Percentiles rank a stretch among this genome's conserved stretches.
Conservation (phyloP, 35 echinoderm and acorn worm genomes). For the Nesometra sesokonis region DNA sequence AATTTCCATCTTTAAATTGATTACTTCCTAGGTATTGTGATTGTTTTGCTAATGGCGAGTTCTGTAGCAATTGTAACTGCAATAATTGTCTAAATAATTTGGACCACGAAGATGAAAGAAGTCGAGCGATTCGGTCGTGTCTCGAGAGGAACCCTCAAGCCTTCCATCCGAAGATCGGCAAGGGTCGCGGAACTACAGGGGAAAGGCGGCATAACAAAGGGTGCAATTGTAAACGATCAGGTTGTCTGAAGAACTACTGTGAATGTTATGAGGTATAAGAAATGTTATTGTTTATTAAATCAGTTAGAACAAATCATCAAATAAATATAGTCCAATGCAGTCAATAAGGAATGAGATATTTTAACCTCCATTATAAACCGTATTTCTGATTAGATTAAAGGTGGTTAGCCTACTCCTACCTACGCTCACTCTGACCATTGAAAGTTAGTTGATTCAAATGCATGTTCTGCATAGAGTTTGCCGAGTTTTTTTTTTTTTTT, state of each 20-base stretch:
- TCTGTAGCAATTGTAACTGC: conserved; percentile 95
- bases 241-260: conserved; percentile 97
- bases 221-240: conserved; percentile 95
- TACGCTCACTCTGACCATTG: too few species aligned
- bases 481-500: too few species aligned
- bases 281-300: too few species aligned
- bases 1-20: background rate
- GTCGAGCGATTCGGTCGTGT: conserved; percentile 67
- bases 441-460: too few species aligned
- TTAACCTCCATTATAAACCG: too few species aligned
- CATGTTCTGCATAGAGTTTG: too few species aligned
- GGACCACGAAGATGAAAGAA: conserved; percentile 68
- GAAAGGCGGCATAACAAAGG: conserved; percentile 96
- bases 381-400: too few species aligned
- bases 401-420: too few species aligned
- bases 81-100: conserved; percentile 86
- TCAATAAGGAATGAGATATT: too few species aligned
- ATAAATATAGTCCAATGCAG: too few species aligned
- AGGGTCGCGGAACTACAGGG: conserved; percentile 41
- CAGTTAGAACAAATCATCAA: too few species aligned
- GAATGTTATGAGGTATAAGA: conserved; percentile 92
- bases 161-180: conserved; percentile 98
- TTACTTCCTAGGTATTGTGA: conserved; percentile 71
- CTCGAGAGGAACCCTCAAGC: conserved; percentile 84
- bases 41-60: conserved; percentile 98